phyloP scores from a whole-genome alignment of 1,140 invertebrate species.

The Hypothenemus hampei region DNA sequence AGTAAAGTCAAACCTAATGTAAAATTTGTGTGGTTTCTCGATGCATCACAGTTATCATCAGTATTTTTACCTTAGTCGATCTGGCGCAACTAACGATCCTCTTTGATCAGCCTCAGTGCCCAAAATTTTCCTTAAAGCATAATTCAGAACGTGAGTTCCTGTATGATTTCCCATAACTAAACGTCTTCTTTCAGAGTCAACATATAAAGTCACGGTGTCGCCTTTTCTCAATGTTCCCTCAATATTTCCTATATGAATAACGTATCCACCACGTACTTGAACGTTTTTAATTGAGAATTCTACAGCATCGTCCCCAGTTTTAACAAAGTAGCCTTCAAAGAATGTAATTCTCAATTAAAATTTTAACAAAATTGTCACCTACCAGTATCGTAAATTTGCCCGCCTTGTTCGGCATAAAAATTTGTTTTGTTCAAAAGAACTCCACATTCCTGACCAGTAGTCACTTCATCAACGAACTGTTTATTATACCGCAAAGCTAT shows the following conservation, averaged over 20 bases:
- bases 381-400: conserved; percentile 95
- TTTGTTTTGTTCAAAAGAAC: conserved; percentile 88
- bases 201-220: conserved; percentile 75
- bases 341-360: conserved; percentile 1
- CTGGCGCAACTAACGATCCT: conserved; percentile 97
- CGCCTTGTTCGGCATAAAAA: conserved; percentile 98
- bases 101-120: conserved; percentile 91
- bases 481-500: conserved; percentile 71
- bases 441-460: conserved; percentile 84
- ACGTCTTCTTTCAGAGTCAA: conserved; percentile 79
- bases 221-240: conserved; percentile 83
- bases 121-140: conserved; percentile 84
- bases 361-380: no score
- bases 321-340: conserved; percentile 67
- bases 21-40: not conserved
- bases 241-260: conserved; percentile 86
- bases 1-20: conserved; percentile 84
- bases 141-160: conserved; percentile 96
- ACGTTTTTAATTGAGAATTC: conserved; percentile 94
- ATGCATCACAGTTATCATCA: no score
- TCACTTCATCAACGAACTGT: conserved; percentile 81
- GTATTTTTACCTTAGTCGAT: conserved; percentile 65
- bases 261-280: conserved; percentile 93
- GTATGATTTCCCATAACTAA: conserved; percentile 99
- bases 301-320: conserved; percentile 77